Evolutionary conservation across 2,888 invertebrate species (phyloP), one percentile per base, ranked within the genome.

Genomic region (Furcula furcula): DNA sequence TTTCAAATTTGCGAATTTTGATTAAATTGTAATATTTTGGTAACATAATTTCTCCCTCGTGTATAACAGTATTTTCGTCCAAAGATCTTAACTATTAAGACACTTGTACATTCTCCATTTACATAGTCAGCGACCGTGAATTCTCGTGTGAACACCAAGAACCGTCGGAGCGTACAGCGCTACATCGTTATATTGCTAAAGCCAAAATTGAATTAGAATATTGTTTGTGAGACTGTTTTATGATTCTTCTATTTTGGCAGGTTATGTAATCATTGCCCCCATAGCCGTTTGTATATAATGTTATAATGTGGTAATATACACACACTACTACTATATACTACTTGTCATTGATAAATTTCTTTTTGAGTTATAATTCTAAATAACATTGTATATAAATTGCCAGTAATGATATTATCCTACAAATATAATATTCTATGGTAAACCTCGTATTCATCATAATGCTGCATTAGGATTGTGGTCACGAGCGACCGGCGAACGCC

Each of bases 71-170:
- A 67, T 60, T 61, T 69, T 64, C 40, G 66, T 69, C 62, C 68
- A 56, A 56, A 47, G 46, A 50, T 55, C 52, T 43, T 51, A 52
- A 67, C 72, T 73, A 71, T 84, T 74, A 84, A n/a, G 78, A 75
- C 68, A 76, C 59, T 66, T 54, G 58, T 63, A 59, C 60, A 58
- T 71, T 70, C 73, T 62, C 76, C 70, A 87, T 87, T 84, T 84
- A 80, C 87, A 83, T 84, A 83, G 74, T 54, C 86, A 87, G 65
- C 70, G 81, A 83, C 83, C 87, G 86, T 87, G 81, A 78, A 76
- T 76, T 86, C 86, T 86, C 87, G 80, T 87, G 87, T 84, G 87
- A 88, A 86, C 67, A 63, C 55, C 55, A 54, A 52, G 40, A 47
- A 29, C 65, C 67, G 61, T 44, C 76, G 71, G 66, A 77, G 66